Conservation (phyloP, 2,888 invertebrate species). For the Merodon equestris region DNA sequence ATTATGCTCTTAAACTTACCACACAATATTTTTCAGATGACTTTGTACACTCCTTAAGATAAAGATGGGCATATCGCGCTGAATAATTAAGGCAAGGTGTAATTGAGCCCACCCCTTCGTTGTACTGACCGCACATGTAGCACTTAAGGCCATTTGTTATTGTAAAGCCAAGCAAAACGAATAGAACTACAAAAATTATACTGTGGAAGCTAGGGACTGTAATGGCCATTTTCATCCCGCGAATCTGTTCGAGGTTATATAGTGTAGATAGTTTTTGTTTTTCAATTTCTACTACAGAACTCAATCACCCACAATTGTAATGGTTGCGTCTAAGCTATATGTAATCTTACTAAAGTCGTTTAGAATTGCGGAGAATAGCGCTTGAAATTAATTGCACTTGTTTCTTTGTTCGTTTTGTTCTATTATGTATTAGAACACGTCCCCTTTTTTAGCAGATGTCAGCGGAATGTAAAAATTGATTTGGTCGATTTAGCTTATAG, state of each 20-base stretch:
- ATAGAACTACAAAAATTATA: conserved; percentile 71
- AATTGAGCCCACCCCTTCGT: conserved; percentile 91
- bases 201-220: conserved; percentile 70
- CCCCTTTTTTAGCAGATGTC: conserved; percentile 52
- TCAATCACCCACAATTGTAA: conserved; percentile 20
- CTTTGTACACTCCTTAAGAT: conserved; percentile 84
- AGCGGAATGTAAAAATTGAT: conserved; percentile 63
- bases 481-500: conserved; percentile 50
- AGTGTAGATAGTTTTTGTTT: neutral
- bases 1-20: conserved; percentile 81
- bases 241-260: conserved; percentile 3
- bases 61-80: conserved; percentile 82
- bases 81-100: conserved; percentile 90
- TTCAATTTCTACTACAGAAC: neutral
- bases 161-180: conserved; percentile 74
- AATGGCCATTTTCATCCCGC: conserved; percentile 50
- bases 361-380: conserved; percentile 26
- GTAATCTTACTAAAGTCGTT: conserved; percentile 16
- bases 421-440: conserved; percentile 22
- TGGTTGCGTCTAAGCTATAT: neutral
- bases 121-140: conserved; percentile 90
- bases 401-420: conserved; percentile 30
- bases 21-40: conserved; percentile 85
- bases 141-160: conserved; percentile 80
- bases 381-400: conserved; percentile 59